Base-by-base conservation (phyloP, 1,140 invertebrate species). In the Drosophila leontia region DNA sequence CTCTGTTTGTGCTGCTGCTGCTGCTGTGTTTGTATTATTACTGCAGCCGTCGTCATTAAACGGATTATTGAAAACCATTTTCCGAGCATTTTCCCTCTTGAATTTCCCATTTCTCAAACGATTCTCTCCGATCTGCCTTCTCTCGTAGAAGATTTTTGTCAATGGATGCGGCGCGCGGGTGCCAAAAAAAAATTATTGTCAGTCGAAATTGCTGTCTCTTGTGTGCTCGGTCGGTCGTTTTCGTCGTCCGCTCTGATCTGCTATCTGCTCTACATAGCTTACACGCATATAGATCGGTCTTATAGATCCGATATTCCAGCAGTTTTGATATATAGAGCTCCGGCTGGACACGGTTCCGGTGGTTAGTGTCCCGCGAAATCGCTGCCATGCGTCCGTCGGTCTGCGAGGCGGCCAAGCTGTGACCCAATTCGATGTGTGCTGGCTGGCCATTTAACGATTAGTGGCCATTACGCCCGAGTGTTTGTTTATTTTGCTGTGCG, bases 141-240 rank as follows among this genome's bases (percentile, higher is more conserved):
- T 61, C 74, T 78, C 75, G 42, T 26, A 2, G 13, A 37, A 45
- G 41, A 69, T 78, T 78, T 78, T 78, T 78, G 75, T 78, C 75
- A 78, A 78, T 78, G 75, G 75, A 62, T 56, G 80, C 67, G 77
- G 78, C 64, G 84, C 80, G 83, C 84, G 83, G 84, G 59, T 87
- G 83, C 83, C 83, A 87, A 87, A 87, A 88, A 87, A 87, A 88
- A 88, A 88, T 80, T 84, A 87, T 80, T 90, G 85, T 88, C 85
- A 88, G 85, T 88, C 85, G 57, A 61, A 88, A 90, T 80, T 80
- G 70, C 78, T 85, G 75, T 90, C 85, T 90, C 85, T 91, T 64
- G 78, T 71, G 86, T 75, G 85, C 85, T 85, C 85, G 85, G 42
- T 85, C 85, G 85, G 42, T 85, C 70, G 77, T 78, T 58, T 17